A percentile compares a stretch with the other conserved stretches of the same genome.
phyloP scores from a whole-genome alignment of 2,797 vertebrate species.

The Dryobates pubescens region DNA sequence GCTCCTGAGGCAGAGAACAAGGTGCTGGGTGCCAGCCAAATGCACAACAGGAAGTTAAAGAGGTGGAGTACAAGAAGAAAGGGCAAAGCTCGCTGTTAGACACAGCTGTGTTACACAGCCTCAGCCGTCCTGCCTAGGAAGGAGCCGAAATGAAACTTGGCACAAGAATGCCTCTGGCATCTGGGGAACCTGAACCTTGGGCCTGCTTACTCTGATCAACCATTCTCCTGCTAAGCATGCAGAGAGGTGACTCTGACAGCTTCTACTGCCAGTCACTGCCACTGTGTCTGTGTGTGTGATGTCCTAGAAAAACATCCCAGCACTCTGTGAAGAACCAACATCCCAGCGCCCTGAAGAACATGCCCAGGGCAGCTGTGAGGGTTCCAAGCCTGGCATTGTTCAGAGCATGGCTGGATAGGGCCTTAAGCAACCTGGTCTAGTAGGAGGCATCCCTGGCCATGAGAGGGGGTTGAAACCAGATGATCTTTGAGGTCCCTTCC shows the following conservation, averaged over 20 bases:
- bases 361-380: no score
- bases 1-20: neutral
- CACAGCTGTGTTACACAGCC: neutral
- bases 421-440: no score
- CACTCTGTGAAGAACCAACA: neutral
- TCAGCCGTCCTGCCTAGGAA: neutral
- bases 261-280: neutral
- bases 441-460: no score
- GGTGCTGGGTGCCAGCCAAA: neutral
- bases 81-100: neutral
- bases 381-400: no score
- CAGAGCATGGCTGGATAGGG: no score
- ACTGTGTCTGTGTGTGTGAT: accelerated
- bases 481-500: no score
- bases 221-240: neutral
- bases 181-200: neutral
- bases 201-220: neutral
- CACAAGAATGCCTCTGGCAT: neutral
- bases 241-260: neutral
- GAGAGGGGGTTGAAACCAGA: no score
- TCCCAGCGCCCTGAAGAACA: no score
- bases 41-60: neutral
- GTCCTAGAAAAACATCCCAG: neutral
- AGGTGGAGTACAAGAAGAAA: neutral
- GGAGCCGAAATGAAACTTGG: neutral